Evolutionary conservation across 2,888 invertebrate species (phyloP).

Genomic region (Brenthis ino): DNA sequence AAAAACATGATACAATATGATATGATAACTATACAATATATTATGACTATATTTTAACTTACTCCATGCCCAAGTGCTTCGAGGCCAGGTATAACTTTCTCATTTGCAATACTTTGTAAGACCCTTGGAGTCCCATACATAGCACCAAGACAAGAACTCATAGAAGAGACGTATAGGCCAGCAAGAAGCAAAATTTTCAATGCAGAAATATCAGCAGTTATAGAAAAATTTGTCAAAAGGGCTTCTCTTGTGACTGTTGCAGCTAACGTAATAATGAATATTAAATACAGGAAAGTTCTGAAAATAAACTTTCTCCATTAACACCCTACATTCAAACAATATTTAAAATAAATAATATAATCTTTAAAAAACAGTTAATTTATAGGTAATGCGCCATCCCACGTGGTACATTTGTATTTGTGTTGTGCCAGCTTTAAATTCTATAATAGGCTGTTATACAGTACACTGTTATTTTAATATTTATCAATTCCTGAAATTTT

Average conservation of each 20-base stretch:
- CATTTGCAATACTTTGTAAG: slow-evolving; percentile 96
- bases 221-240: slow-evolving; percentile 91
- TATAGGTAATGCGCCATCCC: too few relatives aligned
- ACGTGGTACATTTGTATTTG: too few relatives aligned
- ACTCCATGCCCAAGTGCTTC: slow-evolving; percentile 94
- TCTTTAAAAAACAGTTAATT: too few relatives aligned
- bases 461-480: too few relatives aligned
- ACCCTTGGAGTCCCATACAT: slow-evolving; percentile 98
- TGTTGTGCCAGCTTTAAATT: too few relatives aligned
- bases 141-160: slow-evolving; percentile 97
- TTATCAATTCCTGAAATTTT: too few relatives aligned
- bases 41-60: slow-evolving; percentile 57
- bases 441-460: too few relatives aligned
- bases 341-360: too few relatives aligned
- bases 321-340: too few relatives aligned
- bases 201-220: slow-evolving; percentile 94
- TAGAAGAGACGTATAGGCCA: slow-evolving; percentile 97
- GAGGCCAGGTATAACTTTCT: slow-evolving; percentile 96
- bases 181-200: slow-evolving; percentile 91
- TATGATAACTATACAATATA: too few relatives aligned
- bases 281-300: slow-evolving; percentile 93
- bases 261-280: slow-evolving; percentile 94
- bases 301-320: slow-evolving; percentile 44
- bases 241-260: slow-evolving; percentile 90
- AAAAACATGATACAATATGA: too few relatives aligned